A percentile compares a stretch with the other conserved stretches of the same genome.
Evolutionary conservation across 2,888 invertebrate genomes (phyloP).

Genomic region (Fragum sueziense): DNA sequence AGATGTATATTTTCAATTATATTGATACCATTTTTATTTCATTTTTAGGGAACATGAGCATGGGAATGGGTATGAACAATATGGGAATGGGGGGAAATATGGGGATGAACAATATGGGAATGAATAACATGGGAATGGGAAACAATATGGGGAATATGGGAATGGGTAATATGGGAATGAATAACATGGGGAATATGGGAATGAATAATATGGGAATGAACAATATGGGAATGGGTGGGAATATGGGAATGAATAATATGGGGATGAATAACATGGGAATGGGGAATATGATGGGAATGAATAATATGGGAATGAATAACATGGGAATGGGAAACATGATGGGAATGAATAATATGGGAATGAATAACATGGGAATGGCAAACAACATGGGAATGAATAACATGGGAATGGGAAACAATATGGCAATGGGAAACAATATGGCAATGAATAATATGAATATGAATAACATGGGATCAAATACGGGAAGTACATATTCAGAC

Average conservation of each 20-base stretch:
- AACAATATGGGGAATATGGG: too few relatives aligned
- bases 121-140: too few relatives aligned
- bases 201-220: too few relatives aligned
- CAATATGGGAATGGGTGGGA: too few relatives aligned
- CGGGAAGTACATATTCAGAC: slow-evolving; percentile 34
- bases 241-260: too few relatives aligned
- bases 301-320: slow-evolving; percentile 13
- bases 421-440: slow-evolving; percentile 22
- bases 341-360: slow-evolving; percentile 37
- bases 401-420: slow-evolving; percentile 31
- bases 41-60: too few relatives aligned
- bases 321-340: slow-evolving; percentile 16
- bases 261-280: slow-evolving; percentile 25
- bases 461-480: slow-evolving; percentile 28
- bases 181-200: too few relatives aligned
- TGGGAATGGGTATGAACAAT: too few relatives aligned
- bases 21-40: too few relatives aligned
- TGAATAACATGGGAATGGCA: slow-evolving; percentile 36
- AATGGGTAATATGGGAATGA: too few relatives aligned
- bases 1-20: too few relatives aligned
- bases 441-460: slow-evolving; percentile 44
- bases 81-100: too few relatives aligned
- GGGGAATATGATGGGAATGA: slow-evolving; percentile 35
- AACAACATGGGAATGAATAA: slow-evolving; percentile 35
- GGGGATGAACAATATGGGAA: background rate